Percentiles rank a stretch among this genome's conserved stretches.
These are phyloP conservation scores for Poecilobothrus nobilitatus DNA, from an alignment of 2,888 invertebrate genomes.

Conservation along the genomic window DNA sequence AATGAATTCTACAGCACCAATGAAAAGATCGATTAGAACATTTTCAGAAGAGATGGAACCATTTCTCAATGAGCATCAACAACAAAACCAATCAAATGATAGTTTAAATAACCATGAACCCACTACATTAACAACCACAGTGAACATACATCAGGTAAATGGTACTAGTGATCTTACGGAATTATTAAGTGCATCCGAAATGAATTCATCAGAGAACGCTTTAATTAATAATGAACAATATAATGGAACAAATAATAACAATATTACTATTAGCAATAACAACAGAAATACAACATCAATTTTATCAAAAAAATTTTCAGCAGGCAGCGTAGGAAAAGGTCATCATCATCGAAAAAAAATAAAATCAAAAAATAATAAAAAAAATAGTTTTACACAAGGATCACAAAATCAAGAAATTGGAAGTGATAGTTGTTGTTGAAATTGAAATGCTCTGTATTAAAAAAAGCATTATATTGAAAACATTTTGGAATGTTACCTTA, in stretches of 20 bases:
- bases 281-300: neutral
- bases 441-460: too few species aligned
- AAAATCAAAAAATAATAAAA: slow-evolving; percentile 10
- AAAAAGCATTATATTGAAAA: too few species aligned
- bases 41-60: neutral
- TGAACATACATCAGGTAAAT: neutral
- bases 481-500: too few species aligned
- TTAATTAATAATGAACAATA: neutral
- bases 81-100: neutral
- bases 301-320: neutral
- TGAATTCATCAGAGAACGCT: neutral
- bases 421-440: slow-evolving; percentile 6
- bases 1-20: neutral
- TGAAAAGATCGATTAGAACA: neutral
- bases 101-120: neutral
- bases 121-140: neutral
- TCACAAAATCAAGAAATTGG: neutral
- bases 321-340: neutral
- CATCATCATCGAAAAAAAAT: slow-evolving; percentile 6
- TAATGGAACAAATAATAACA: neutral
- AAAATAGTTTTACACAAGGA: neutral
- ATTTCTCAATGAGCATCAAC: neutral
- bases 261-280: neutral
- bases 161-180: neutral
- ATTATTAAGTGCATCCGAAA: neutral